A percentile compares a stretch with the other conserved stretches of the same genome.
Evolutionary conservation across 1,140 invertebrate species (phyloP).

Genomic region (Venustaconcha ellipsiformis): DNA sequence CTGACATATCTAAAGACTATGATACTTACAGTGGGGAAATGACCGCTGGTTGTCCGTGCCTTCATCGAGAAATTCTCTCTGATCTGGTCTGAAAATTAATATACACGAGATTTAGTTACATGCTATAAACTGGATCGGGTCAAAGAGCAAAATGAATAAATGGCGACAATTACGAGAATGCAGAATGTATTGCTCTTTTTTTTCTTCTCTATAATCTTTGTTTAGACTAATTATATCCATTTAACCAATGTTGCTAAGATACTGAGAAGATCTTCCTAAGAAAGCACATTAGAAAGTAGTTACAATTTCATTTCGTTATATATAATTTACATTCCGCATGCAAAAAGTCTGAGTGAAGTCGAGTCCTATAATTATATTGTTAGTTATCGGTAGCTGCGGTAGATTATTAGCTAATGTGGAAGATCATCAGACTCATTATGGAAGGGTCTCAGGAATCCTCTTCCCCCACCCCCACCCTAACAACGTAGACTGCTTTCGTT

Average conservation of each 20-base stretch:
- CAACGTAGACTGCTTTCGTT: background rate
- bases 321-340: no score
- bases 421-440: background rate
- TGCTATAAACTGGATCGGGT: background rate
- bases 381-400: background rate
- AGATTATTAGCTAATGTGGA: slow-evolving; percentile 4
- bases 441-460: no score
- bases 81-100: slow-evolving; percentile 53
- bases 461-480: no score
- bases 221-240: background rate
- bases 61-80: slow-evolving; percentile 57
- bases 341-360: no score
- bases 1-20: background rate
- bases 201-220: background rate
- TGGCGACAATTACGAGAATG: slow-evolving; percentile 2
- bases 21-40: slow-evolving; percentile 60
- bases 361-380: background rate
- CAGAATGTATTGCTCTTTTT: background rate
- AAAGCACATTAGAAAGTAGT: no score
- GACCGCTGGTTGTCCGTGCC: slow-evolving; percentile 48
- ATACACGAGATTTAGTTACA: background rate
- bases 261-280: no score
- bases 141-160: background rate
- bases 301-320: no score
- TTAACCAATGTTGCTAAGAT: background rate